Evolutionary conservation across 2,888 invertebrate species (phyloP).

Genomic region (Drosophila helvetica): DNA sequence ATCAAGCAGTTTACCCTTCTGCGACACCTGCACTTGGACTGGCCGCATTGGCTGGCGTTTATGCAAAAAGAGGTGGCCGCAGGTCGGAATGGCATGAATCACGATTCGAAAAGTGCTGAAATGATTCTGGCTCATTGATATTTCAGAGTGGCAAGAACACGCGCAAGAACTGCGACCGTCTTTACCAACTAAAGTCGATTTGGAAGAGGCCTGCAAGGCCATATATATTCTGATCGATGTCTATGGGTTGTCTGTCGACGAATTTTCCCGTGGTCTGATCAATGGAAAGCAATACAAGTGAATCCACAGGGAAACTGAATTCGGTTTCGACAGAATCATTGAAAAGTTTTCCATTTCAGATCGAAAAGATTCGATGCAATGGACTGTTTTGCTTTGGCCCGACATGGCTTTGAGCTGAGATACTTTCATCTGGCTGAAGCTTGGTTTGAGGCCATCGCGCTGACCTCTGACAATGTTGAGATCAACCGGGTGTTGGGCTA

Average conservation of each 20-base stretch:
- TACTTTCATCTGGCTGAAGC: background rate
- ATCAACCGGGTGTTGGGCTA: background rate
- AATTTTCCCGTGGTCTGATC: conserved; percentile 19
- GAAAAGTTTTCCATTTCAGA: background rate
- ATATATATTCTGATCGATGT: conserved; percentile 15
- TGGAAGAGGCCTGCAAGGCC: background rate
- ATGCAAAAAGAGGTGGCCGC: conserved; percentile 6
- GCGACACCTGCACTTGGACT: conserved; percentile 14
- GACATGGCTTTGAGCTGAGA: background rate
- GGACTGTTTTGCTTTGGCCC: background rate
- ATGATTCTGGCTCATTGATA: background rate
- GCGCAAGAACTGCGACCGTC: background rate
- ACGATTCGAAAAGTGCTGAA: background rate
- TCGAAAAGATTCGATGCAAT: background rate
- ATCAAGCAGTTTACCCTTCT: background rate
- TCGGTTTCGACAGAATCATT: background rate
- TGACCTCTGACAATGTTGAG: background rate
- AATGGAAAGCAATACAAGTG: conserved; percentile 27
- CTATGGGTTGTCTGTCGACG: conserved; percentile 11
- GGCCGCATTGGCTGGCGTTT: conserved; percentile 17
- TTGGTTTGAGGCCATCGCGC: conserved; percentile 10
- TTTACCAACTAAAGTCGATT: conserved; percentile 12
- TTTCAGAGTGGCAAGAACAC: conserved; percentile 3
- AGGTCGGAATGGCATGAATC: background rate
- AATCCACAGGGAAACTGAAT: background rate